Percentiles rank a stretch among this genome's conserved stretches.
These are phyloP conservation scores for Amphipyra berbera DNA, from an alignment of 2,888 invertebrate species.

Conservation along the genomic window DNA sequence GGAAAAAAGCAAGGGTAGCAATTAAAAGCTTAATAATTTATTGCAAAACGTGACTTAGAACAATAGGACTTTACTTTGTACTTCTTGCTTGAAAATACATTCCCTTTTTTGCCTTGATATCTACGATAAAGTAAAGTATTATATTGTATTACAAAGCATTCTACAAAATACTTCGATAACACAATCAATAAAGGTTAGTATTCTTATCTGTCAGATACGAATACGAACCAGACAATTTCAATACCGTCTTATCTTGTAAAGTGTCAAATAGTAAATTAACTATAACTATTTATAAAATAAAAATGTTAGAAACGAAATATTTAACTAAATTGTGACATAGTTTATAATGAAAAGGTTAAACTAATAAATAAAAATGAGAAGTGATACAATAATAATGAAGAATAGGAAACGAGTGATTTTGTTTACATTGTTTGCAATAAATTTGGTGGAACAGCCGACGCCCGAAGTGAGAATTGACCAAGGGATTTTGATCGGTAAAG, in stretches of 20 bases:
- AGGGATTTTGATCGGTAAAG: slow-evolving; percentile 72
- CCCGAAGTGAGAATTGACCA: slow-evolving; percentile 72
- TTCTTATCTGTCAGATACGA: background rate
- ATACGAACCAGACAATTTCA: background rate
- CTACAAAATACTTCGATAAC: background rate
- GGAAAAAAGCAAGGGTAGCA: slow-evolving; percentile 1
- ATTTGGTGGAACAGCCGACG: slow-evolving; percentile 75
- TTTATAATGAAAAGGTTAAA: background rate
- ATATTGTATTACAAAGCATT: background rate
- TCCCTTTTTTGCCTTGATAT: background rate
- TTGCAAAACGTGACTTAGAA: slow-evolving; percentile 25
- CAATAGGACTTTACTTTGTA: background rate
- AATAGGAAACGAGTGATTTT: slow-evolving; percentile 58
- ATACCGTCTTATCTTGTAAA: background rate
- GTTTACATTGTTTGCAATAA: slow-evolving; percentile 73
- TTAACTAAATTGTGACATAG: too few species aligned
- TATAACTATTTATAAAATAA: background rate
- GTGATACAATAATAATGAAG: background rate
- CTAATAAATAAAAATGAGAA: background rate
- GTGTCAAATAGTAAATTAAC: background rate
- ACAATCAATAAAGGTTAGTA: slow-evolving; percentile 1
- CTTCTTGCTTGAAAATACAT: background rate
- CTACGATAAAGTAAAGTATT: background rate
- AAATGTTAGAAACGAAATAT: background rate
- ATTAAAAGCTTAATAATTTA: slow-evolving; percentile 25